These are phyloP conservation scores for Norana najaformis DNA, from an alignment of 2,888 invertebrate genomes.

Conservation along the genomic window DNA sequence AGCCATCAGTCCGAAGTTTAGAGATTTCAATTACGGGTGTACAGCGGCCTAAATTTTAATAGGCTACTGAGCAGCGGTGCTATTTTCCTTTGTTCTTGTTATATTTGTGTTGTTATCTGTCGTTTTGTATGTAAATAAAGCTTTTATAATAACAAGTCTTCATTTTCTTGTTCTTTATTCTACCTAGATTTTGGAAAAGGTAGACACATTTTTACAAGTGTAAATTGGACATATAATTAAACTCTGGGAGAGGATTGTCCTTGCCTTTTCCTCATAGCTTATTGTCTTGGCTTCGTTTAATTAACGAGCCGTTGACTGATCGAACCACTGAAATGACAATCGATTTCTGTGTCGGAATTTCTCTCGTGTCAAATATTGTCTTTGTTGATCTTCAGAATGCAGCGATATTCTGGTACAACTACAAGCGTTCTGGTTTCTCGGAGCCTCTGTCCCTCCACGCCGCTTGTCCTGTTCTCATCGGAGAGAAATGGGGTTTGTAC, in stretches of 20 bases:
- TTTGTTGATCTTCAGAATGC: conserved; percentile 31
- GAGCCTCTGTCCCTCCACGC: conserved; percentile 25
- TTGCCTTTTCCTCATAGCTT: neutral
- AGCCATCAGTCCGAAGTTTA: neutral
- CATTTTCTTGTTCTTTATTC: neutral
- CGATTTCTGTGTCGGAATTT: no score
- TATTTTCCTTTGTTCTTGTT: neutral
- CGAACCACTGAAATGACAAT: no score
- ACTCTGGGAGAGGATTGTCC: neutral
- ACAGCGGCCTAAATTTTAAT: neutral
- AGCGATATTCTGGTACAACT: conserved; percentile 33
- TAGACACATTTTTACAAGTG: neutral
- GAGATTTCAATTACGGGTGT: neutral
- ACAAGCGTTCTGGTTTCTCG: neutral
- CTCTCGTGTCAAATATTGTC: neutral
- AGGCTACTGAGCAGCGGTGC: neutral
- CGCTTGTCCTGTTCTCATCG: conserved; percentile 29
- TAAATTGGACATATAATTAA: neutral
- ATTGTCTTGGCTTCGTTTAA: neutral
- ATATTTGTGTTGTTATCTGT: neutral
- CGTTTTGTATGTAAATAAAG: neutral
- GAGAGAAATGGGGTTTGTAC: conserved; percentile 31
- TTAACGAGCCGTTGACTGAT: no score
- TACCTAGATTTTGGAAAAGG: neutral
- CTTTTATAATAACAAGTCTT: neutral